phyloP scores from a whole-genome alignment of 2,888 invertebrate species.

The Ormyrus rosae region DNA sequence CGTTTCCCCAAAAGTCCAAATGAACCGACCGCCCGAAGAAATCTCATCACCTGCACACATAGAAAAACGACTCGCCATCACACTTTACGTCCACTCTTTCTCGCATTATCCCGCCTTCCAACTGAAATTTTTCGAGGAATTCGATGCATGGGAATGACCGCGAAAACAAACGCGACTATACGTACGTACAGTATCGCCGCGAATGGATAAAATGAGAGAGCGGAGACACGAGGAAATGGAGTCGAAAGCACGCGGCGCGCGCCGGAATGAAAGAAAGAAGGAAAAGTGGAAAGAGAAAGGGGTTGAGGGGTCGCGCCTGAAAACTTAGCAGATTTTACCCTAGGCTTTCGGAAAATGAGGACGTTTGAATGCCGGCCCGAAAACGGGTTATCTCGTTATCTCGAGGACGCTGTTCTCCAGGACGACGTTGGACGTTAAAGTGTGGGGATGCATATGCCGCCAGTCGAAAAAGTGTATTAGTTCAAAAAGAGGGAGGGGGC shows the following conservation, averaged over 20 bases:
- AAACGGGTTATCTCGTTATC: conserved; percentile 70
- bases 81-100: conserved; percentile 15
- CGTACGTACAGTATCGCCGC: neutral
- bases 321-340: conserved; percentile 51
- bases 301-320: conserved; percentile 27
- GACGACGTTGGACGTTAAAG: conserved; percentile 39
- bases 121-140: conserved; percentile 1
- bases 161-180: neutral
- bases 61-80: conserved; percentile 20
- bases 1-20: conserved; percentile 11
- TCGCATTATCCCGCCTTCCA: conserved; percentile 4
- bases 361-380: conserved; percentile 67
- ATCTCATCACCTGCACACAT: conserved; percentile 24
- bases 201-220: conserved; percentile 2
- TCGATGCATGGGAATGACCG: conserved; percentile 20
- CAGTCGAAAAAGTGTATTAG: neutral
- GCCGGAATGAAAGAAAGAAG: conserved; percentile 21
- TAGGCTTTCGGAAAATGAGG: conserved; percentile 68
- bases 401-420: conserved; percentile 63
- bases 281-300: conserved; percentile 52
- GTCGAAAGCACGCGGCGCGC: neutral
- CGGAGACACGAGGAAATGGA: conserved; percentile 35
- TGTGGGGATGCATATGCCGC: no score
- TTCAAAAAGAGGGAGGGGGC: neutral
- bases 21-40: conserved; percentile 22